Evolutionary conservation across 2,113 vertebrate genomes (phyloP).

Genomic region (Halichoeres trimaculatus): DNA sequence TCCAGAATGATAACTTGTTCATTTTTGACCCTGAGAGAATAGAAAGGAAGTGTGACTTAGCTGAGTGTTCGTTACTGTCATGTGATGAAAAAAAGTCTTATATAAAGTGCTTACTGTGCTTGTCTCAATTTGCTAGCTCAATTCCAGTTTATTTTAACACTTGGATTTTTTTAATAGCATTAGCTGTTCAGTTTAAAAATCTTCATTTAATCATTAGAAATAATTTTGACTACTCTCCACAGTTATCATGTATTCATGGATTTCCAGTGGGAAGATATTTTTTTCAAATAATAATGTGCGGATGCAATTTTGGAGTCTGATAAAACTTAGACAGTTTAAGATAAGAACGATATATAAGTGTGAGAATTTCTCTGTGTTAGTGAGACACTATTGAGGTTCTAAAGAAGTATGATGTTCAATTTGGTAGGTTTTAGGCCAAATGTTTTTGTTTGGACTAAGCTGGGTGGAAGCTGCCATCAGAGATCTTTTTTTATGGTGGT

Average conservation of each 20-base stretch:
- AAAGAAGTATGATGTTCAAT: no score
- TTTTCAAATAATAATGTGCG: background rate
- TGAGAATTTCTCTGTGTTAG: background rate
- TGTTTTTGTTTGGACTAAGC: background rate
- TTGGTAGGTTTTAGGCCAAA: no score
- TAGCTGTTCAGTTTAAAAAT: background rate
- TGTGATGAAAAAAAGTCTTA: background rate
- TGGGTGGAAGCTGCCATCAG: no score
- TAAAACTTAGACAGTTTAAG: background rate
- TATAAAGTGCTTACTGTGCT: background rate
- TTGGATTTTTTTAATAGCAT: background rate
- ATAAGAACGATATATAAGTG: background rate
- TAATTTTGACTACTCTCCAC: background rate
- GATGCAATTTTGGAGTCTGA: background rate
- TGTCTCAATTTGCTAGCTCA: background rate
- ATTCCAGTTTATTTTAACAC: background rate
- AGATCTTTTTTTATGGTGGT: background rate
- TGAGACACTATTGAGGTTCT: no score
- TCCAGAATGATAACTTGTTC: constrained; percentile 40
- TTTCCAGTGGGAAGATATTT: background rate
- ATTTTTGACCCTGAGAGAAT: constrained; percentile 41
- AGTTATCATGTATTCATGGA: background rate
- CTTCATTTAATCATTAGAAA: background rate
- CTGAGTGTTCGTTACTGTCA: constrained; percentile 24
- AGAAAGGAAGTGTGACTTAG: constrained; percentile 18